Evolutionary conservation across 1,140 invertebrate species (phyloP).

Genomic region (Monochamus saltuarius): DNA sequence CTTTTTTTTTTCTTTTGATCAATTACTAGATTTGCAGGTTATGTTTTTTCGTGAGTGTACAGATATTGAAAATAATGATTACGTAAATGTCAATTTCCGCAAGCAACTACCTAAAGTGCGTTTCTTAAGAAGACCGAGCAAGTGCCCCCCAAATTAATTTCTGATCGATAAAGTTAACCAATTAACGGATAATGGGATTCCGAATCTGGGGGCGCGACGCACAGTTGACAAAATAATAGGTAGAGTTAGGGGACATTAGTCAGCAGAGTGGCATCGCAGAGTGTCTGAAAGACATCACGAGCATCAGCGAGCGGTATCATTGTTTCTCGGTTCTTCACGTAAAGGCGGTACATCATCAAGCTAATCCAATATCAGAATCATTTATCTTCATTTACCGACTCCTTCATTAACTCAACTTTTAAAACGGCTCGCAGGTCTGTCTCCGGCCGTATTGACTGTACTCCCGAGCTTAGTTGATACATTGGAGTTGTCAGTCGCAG

Average conservation of each 20-base stretch:
- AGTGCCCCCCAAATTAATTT: neutral
- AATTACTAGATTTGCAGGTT: no score
- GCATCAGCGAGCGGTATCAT: slow-evolving; percentile 18
- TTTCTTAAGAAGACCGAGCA: neutral
- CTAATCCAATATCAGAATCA: slow-evolving; percentile 53
- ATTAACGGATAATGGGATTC: neutral
- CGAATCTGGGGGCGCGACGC: neutral
- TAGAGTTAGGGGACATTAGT: slow-evolving; percentile 13
- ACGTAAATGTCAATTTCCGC: no score
- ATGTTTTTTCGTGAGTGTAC: no score
- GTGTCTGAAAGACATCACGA: slow-evolving; percentile 2
- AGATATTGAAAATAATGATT: no score
- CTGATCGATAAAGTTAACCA: neutral
- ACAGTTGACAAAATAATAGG: slow-evolving; percentile 8
- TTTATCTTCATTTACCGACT: slow-evolving; percentile 54
- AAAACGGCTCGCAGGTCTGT: slow-evolving; percentile 45
- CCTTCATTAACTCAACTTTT: slow-evolving; percentile 53
- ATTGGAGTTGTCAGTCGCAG: slow-evolving; percentile 45
- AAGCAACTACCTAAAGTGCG: no score
- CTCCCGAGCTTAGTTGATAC: slow-evolving; percentile 31
- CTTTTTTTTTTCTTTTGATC: no score
- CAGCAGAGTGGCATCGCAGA: neutral
- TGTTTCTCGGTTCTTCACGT: slow-evolving; percentile 38
- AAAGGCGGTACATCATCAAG: slow-evolving; percentile 43
- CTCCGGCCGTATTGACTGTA: slow-evolving; percentile 32